These are phyloP conservation scores for Pemphredon lugubris DNA, from an alignment of 2,888 invertebrate genomes.

Conservation along the genomic window DNA sequence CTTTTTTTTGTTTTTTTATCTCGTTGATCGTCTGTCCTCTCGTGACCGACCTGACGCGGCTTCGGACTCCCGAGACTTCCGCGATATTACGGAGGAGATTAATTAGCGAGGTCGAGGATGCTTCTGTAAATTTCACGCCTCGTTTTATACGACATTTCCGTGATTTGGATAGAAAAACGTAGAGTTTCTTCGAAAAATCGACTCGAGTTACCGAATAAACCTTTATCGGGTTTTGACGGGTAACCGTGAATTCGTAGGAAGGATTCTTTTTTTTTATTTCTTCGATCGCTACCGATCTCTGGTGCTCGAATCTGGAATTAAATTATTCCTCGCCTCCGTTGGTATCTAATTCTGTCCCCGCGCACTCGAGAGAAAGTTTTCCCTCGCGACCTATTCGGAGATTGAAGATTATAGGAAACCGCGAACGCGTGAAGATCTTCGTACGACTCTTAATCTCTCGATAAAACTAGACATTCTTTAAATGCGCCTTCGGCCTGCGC, in stretches of 20 bases:
- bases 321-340: slow-evolving; percentile 25
- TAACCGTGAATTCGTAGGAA: too few relatives aligned
- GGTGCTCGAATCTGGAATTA: slow-evolving; percentile 8
- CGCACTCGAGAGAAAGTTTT: slow-evolving; percentile 38
- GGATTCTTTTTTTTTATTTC: not conserved
- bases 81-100: not conserved
- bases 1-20: too few relatives aligned
- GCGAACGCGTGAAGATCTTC: too few relatives aligned
- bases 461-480: too few relatives aligned
- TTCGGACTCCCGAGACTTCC: not conserved
- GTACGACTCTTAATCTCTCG: too few relatives aligned
- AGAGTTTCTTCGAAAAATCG: too few relatives aligned
- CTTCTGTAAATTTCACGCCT: not conserved
- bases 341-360: slow-evolving; percentile 7
- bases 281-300: slow-evolving; percentile 10
- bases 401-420: too few relatives aligned
- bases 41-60: not conserved
- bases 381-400: slow-evolving; percentile 30
- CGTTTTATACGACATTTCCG: too few relatives aligned
- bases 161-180: too few relatives aligned
- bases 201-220: too few relatives aligned
- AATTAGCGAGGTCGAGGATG: not conserved
- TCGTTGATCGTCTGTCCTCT: not conserved
- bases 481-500: too few relatives aligned
- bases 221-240: too few relatives aligned